phyloP scores from a whole-genome alignment of 2,113 vertebrate species.

The Pangasianodon hypophthalmus region DNA sequence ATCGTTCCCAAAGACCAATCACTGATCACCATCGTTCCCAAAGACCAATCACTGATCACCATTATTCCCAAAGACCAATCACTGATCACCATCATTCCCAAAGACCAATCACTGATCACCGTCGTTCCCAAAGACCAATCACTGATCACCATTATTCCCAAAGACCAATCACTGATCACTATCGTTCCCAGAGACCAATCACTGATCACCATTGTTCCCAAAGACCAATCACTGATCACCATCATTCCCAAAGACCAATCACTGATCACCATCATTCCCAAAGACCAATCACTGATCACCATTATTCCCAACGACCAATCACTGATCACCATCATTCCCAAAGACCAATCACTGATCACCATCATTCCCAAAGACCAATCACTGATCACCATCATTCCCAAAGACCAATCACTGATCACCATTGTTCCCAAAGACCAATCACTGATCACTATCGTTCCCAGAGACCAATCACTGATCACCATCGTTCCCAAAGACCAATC shows the following conservation, averaged over 20 bases:
- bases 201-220: neutral
- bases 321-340: too few species aligned
- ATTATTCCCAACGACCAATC: neutral
- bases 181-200: neutral
- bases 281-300: neutral
- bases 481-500: too few species aligned
- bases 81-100: neutral
- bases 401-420: too few species aligned
- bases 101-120: neutral
- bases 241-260: neutral
- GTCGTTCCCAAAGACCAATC: neutral
- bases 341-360: too few species aligned
- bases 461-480: too few species aligned
- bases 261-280: neutral
- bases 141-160: neutral
- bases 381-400: too few species aligned
- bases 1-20: neutral
- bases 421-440: too few species aligned
- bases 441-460: too few species aligned
- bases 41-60: neutral
- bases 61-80: neutral
- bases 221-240: neutral
- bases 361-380: too few species aligned
- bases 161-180: neutral
- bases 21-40: neutral